These are phyloP conservation scores for Hydraecia micacea DNA, from an alignment of 2,888 invertebrate genomes.

Conservation along the genomic window DNA sequence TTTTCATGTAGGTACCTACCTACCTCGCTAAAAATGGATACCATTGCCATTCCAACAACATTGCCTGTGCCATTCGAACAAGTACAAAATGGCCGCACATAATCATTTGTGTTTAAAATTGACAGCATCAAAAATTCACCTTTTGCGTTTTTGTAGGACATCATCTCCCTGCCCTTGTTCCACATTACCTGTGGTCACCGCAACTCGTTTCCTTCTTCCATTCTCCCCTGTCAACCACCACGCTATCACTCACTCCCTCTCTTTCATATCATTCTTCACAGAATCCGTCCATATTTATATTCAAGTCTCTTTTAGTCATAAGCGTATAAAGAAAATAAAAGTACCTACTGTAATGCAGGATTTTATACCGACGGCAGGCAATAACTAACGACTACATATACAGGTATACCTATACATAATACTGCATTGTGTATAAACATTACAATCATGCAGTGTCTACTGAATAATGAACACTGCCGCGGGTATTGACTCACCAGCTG, in stretches of 20 bases:
- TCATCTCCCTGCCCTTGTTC: background rate
- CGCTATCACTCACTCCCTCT: background rate
- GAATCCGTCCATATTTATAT: no score
- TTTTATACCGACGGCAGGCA: background rate
- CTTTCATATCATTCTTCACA: no score
- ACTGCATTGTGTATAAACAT: background rate
- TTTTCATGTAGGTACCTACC: background rate
- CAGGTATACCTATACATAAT: background rate
- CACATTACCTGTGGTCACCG: background rate
- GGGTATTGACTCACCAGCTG: conserved; percentile 28
- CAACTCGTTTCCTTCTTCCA: background rate
- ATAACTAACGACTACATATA: background rate
- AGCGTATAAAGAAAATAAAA: background rate
- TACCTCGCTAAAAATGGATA: background rate
- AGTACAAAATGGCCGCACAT: background rate
- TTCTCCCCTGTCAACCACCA: background rate
- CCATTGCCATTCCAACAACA: no score
- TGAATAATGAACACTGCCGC: conserved; percentile 15
- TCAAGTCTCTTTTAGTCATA: no score
- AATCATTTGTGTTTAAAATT: background rate
- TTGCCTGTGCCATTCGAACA: background rate
- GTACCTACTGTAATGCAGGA: background rate
- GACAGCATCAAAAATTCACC: background rate
- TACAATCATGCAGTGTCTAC: conserved; percentile 8
- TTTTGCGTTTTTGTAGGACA: background rate